These are phyloP conservation scores for Cliona cf. orientalis DNA, from an alignment of 37 sponge, comb jelly and placozoan species.

Conservation along the genomic window DNA sequence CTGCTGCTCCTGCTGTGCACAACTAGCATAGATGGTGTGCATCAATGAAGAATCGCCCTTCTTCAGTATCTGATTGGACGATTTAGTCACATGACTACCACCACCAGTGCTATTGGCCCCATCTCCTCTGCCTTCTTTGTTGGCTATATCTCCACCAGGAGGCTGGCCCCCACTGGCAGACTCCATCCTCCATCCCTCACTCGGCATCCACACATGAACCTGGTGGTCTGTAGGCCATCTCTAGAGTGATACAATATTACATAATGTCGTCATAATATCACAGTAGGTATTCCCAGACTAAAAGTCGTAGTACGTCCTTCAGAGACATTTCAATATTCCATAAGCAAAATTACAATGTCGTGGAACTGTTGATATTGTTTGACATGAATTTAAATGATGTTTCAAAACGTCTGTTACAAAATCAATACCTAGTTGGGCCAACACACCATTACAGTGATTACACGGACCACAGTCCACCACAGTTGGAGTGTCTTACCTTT, in stretches of 20 bases:
- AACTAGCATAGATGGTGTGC: background rate
- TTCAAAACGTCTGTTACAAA: no score
- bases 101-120: background rate
- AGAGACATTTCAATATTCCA: no score
- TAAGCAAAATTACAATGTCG: no score
- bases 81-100: background rate
- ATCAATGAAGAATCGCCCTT: background rate
- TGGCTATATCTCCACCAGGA: background rate
- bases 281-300: no score
- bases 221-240: slow-evolving; percentile 50
- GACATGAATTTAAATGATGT: no score
- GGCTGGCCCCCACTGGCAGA: background rate
- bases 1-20: background rate
- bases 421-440: no score
- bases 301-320: no score
- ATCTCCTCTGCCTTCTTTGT: no score
- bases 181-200: background rate
- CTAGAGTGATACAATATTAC: slow-evolving; percentile 20
- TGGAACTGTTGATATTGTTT: no score
- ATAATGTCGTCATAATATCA: no score
- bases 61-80: background rate
- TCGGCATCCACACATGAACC: slow-evolving; percentile 36
- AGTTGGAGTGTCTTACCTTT: slow-evolving; percentile 36
- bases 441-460: no score
- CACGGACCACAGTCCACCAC: no score